Base-by-base conservation (phyloP, 2,888 invertebrate species). In the Drosophila nr. perissopoda region DNA sequence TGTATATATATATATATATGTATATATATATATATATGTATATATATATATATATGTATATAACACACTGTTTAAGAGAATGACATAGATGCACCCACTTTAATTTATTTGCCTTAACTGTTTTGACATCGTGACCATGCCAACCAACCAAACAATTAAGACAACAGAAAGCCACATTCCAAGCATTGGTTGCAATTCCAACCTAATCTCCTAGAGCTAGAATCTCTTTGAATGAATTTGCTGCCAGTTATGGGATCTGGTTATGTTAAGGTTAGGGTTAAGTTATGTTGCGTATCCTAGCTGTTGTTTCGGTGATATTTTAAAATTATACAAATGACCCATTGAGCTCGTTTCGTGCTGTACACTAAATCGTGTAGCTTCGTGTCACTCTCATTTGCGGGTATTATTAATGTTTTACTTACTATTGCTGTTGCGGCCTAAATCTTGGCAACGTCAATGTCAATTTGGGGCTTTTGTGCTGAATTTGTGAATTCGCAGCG, bases 81-180 rank as follows among this genome's bases (percentile, higher is more conserved):
- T 60, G 60, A 49, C 58, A 46, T 36, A 34, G 67, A 64, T 67
- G 67, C 61, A 69, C 64, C 72, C 70, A 73, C 62, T 88, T 82
- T 76, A 75, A 82, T 82, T 46, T 88, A 82, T 86, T 70, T 65
- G 51, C 27, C 29, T 33, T 51, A 16, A 7, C 46, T 46, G 38
- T 53, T 60, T 52, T 46, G 46, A 58, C 53, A 58, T 57, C 60
- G 69, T 54, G 81, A 58, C 68, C 40, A 29, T 38, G 60, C 31
- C 76, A 46, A 72, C 56, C 54, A 52, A 53, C 46, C 13, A 38
- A 8, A 18, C 16, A 46, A 16, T 16, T 0, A 46, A 46, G 13
- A 46, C 16, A 46, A 16, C 21, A 31, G 13, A 40, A 16, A 6
- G 6, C 34, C 13, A 29, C 36, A 21, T 52, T 59, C 34, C 8